Percentiles rank a stretch among this genome's conserved stretches.
phyloP scores from a whole-genome alignment of 2,797 vertebrate genomes.

The Simalia tracyae region DNA sequence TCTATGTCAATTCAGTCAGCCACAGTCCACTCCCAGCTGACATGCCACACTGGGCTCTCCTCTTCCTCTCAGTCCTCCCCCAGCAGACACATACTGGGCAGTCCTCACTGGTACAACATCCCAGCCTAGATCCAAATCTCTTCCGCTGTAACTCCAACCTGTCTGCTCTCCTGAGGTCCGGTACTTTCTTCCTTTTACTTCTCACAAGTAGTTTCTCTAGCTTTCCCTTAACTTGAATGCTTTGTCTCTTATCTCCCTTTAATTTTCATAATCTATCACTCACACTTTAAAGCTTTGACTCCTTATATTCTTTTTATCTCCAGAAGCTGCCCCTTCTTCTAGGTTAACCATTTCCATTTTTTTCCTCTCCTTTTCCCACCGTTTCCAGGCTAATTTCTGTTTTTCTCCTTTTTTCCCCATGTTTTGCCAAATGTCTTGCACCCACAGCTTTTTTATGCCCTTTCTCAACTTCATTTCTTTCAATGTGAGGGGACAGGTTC shows the following conservation, averaged over 20 bases:
- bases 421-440: neutral
- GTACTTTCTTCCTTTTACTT: neutral
- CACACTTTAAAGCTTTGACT: neutral
- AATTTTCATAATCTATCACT: neutral
- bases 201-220: neutral
- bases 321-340: neutral
- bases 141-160: neutral
- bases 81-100: neutral
- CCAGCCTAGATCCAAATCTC: neutral
- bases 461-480: neutral
- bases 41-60: neutral
- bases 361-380: neutral
- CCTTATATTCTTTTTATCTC: neutral
- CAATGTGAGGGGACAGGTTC: neutral
- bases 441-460: neutral
- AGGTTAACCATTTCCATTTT: neutral
- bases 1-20: neutral
- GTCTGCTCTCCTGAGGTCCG: neutral
- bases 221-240: neutral
- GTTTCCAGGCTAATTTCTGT: neutral
- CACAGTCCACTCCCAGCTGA: neutral
- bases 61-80: neutral
- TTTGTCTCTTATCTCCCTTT: neutral
- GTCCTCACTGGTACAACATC: neutral
- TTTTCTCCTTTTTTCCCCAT: neutral